Evolutionary conservation across 64 coral and sea anemone genomes (phyloP).

Genomic region (Actinia tenebrosa): DNA sequence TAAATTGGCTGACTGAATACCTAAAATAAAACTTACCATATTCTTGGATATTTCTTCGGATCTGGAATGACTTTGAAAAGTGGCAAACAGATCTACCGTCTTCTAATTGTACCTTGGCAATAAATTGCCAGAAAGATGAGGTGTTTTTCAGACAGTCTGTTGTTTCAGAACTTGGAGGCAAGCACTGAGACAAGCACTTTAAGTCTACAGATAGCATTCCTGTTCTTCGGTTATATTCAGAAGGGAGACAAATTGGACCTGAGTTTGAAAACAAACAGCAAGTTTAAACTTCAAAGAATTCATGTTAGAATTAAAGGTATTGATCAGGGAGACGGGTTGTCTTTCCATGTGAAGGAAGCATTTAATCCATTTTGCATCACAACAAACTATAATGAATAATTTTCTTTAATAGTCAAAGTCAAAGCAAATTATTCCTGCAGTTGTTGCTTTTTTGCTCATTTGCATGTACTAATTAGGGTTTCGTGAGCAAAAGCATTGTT

Average conservation of each 20-base stretch:
- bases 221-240: background rate
- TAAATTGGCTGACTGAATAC: background rate
- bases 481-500: too few species aligned
- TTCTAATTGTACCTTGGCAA: background rate
- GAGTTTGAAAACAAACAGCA: background rate
- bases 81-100: background rate
- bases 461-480: too few species aligned
- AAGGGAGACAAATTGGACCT: slow-evolving; percentile 4
- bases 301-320: background rate
- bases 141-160: background rate
- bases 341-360: too few species aligned
- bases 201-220: background rate
- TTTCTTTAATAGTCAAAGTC: too few species aligned
- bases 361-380: too few species aligned
- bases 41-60: background rate
- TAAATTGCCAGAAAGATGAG: background rate
- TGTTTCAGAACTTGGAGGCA: background rate
- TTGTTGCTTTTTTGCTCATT: too few species aligned
- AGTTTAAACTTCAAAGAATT: background rate
- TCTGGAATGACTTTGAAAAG: background rate
- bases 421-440: too few species aligned
- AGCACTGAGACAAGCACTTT: background rate
- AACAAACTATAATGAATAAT: too few species aligned
- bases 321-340: too few species aligned
- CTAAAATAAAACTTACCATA: background rate